Conservation (phyloP, 2,797 vertebrate genomes). For the Chloroceryle inda region DNA sequence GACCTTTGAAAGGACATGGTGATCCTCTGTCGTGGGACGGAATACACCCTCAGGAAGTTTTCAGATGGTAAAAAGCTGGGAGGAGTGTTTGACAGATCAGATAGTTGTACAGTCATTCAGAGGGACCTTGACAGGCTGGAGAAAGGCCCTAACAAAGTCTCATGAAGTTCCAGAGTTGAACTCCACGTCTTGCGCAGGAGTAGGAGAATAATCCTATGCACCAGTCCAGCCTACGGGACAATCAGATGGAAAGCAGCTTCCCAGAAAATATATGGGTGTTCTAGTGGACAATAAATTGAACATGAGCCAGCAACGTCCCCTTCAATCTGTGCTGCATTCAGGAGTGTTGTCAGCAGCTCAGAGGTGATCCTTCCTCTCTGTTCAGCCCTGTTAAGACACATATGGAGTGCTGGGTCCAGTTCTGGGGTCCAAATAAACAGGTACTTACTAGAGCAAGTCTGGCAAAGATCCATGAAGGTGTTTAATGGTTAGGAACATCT, state of each 20-base stretch:
- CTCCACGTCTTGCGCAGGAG: too few species aligned
- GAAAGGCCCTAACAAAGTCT: too few species aligned
- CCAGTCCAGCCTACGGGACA: too few species aligned
- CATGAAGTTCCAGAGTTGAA: too few species aligned
- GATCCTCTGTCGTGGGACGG: too few species aligned
- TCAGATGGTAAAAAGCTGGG: too few species aligned
- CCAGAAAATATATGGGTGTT: rapidly evolving
- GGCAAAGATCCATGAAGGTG: neutral
- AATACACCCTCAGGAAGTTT: too few species aligned
- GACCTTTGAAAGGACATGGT: too few species aligned
- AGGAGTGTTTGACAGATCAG: too few species aligned
- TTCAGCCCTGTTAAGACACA: neutral
- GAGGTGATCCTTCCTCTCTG: neutral
- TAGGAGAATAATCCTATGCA: too few species aligned
- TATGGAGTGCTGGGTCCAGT: neutral
- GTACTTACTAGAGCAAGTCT: neutral
- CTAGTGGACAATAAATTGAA: neutral
- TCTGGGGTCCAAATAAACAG: neutral
- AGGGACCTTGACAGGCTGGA: too few species aligned
- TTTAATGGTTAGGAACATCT: neutral
- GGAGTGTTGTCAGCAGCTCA: neutral
- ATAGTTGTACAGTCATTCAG: too few species aligned
- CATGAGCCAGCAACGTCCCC: neutral
- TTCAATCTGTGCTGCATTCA: neutral
- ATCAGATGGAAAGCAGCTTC: neutral